Conservation (phyloP, 2,113 vertebrate species). For the Gorsachius goisagi region DNA sequence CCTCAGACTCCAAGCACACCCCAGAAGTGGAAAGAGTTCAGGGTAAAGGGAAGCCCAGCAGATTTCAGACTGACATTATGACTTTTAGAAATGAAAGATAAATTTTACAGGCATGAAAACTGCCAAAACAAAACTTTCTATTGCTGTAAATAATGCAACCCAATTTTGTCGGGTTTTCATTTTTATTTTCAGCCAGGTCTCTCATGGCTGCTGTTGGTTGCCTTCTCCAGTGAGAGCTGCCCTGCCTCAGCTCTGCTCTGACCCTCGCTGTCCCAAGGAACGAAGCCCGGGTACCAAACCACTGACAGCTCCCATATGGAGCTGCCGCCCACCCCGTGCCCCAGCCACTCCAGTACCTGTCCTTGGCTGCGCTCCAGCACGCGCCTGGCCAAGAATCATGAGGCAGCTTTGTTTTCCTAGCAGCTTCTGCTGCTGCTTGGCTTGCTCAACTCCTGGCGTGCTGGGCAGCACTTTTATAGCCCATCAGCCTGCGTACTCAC, state of each 20-base stretch:
- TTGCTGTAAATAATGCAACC: neutral
- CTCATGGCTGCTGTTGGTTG: neutral
- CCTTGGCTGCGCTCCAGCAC: neutral
- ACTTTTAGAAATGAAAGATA: neutral
- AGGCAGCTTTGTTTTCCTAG: neutral
- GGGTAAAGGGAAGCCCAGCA: neutral
- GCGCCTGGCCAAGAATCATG: neutral
- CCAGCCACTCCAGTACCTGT: neutral
- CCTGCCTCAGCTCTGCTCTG: neutral
- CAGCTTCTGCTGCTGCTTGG: neutral
- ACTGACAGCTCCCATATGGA: fast-evolving
- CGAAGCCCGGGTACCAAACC: neutral
- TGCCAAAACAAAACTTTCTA: neutral
- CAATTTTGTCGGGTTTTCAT: neutral
- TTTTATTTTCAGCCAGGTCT: neutral
- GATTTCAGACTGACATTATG: neutral
- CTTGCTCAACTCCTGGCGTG: neutral
- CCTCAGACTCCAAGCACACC: neutral
- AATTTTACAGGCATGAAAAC: neutral
- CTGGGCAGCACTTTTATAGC: neutral
- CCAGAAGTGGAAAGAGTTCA: neutral
- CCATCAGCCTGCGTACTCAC: neutral
- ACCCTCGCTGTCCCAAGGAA: neutral
- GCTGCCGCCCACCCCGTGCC: fast-evolving
- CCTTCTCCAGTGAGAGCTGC: neutral